phyloP scores from a whole-genome alignment of 2,113 vertebrate species.

The Hippopotamus amphibius region DNA sequence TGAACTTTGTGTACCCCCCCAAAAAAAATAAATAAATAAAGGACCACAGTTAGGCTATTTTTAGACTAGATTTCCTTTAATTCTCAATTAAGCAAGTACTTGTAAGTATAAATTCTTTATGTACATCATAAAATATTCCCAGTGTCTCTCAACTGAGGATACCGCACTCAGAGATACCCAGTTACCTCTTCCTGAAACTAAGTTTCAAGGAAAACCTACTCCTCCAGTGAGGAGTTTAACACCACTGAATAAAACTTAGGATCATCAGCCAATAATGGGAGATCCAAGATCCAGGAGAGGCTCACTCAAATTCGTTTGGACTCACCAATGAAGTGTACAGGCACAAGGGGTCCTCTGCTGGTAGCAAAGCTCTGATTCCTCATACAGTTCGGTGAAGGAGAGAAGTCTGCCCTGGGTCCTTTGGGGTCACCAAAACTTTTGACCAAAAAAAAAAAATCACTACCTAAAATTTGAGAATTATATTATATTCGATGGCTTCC shows the following conservation, averaged over 20 bases:
- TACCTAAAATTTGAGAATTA: background rate
- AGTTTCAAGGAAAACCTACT: background rate
- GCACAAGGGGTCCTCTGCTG: background rate
- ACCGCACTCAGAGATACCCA: background rate
- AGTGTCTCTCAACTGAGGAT: background rate
- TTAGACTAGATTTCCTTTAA: background rate
- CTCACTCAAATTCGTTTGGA: background rate
- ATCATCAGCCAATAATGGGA: background rate
- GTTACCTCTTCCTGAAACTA: background rate
- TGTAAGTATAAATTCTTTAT: background rate
- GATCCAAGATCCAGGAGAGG: background rate
- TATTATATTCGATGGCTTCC: background rate
- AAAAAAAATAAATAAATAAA: too few species aligned
- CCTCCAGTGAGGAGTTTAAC: background rate
- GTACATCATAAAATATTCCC: background rate
- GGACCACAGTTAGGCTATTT: background rate
- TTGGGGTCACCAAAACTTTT: background rate
- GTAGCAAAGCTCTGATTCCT: background rate
- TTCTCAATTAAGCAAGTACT: background rate
- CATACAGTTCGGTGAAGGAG: background rate
- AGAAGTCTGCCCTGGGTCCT: background rate
- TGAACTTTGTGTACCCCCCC: too few species aligned
- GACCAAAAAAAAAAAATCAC: background rate
- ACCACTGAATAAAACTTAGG: background rate
- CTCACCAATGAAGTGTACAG: background rate